Base-by-base conservation (phyloP, 2,888 invertebrate genomes). In the Geophilus truncorum region DNA sequence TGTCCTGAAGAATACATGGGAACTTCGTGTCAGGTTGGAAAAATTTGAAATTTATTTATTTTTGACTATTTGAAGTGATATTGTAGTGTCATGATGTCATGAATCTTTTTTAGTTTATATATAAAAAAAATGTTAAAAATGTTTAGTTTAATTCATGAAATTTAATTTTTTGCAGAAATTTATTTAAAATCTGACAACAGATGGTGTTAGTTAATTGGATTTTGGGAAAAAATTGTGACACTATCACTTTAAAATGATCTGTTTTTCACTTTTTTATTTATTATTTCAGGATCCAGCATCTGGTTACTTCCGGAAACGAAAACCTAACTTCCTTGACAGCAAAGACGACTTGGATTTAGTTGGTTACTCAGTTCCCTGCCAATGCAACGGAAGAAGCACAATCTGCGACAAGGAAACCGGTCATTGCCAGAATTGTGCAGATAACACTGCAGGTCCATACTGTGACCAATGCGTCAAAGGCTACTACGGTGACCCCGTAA, bases 401-500 rank as follows among this genome's bases (percentile, higher is more conserved):
- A 88, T 90, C 15, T 98, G 97, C 85, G 91, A 97, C 85, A 91
- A 91, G 0, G 93, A 94, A 85, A 94, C 94, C 21, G 97, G 97
- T 80, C 87, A 92, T 82, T 98, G 97, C 85, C 86, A 91, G 96
- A 92, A 94, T 87, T 98, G 98, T 87, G 89, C 90, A 0, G 90
- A 91, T 3, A 92, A 96, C 85, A 96, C 96, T 0, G 91, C 92
- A 0, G 98, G 98, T 0, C 88, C 91, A 0, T 90, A 92, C 82
- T 98, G 98, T 87, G 93, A 94, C 80, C 86, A 88, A 12, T 99
- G 98, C 87, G 93, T 93, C 0, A 91, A 92, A 82, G 98, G 98
- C 0, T 94, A 91, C 88, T 96, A 94, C 87, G 96, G 96, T 0
- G 89, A 93, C 84, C 93, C 96, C 0, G 85, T 89, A 0, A 88